Percentiles rank a stretch among this genome's conserved stretches.
Conservation (phyloP, 2,113 vertebrate genomes). For the Chaenogobius annularis region DNA sequence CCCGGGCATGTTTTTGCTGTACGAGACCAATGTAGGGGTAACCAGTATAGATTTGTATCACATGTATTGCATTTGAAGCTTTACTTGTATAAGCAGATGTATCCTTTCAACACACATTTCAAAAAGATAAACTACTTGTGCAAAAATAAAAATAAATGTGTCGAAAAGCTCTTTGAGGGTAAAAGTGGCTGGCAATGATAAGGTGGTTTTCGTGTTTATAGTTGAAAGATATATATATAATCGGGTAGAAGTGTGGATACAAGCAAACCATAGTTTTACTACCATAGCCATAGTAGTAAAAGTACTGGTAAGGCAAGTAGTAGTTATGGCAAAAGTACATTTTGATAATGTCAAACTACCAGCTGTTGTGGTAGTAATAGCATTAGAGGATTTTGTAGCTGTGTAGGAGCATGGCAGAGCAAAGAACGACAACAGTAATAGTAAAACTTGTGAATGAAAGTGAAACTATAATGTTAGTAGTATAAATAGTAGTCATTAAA, state of each 20-base stretch:
- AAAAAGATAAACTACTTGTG: not conserved
- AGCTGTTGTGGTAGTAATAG: not conserved
- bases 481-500: not conserved
- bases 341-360: not conserved
- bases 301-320: too few relatives aligned
- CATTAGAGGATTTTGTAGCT: not conserved
- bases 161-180: not conserved
- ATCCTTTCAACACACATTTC: not conserved
- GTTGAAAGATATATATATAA: not conserved
- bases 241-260: too few relatives aligned
- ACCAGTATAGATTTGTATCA: not conserved
- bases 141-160: not conserved
- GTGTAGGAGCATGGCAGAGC: not conserved
- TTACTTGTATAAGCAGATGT: not conserved
- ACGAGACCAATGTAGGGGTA: not conserved
- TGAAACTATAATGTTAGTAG: not conserved
- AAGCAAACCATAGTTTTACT: too few relatives aligned
- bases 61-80: not conserved
- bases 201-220: not conserved
- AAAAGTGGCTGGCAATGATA: not conserved
- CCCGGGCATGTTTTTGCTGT: not conserved
- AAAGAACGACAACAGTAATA: not conserved
- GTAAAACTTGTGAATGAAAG: not conserved
- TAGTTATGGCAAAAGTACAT: too few relatives aligned
- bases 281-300: too few relatives aligned